Percentiles rank a stretch among this genome's conserved stretches.
These are phyloP conservation scores for Desmophyllum pertusum DNA, from an alignment of 92 coral and sea anemone genomes.

Conservation along the genomic window DNA sequence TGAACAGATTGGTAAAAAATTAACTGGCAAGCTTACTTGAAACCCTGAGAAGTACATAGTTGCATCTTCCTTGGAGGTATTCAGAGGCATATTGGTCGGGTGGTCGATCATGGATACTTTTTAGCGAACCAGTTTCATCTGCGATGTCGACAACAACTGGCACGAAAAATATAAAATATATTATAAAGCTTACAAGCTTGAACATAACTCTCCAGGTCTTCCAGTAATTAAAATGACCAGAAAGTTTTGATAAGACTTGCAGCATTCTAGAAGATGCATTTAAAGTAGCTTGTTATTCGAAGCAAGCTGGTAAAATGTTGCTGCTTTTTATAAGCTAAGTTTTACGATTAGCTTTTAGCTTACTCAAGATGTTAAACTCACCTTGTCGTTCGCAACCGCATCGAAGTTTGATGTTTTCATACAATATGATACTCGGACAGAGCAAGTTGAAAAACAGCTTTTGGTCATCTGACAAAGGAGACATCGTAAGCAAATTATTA, in stretches of 20 bases:
- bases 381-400: constrained; percentile 76
- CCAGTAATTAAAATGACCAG: no score
- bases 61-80: constrained; percentile 63
- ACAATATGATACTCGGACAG: constrained; percentile 71
- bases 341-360: no score
- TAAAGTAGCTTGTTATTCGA: no score
- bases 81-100: constrained; percentile 63
- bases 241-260: no score
- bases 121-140: constrained; percentile 75
- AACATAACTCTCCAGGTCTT: no score
- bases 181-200: no score
- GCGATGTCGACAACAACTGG: constrained; percentile 78
- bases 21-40: constrained; percentile 46
- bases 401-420: constrained; percentile 75
- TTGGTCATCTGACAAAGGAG: constrained; percentile 65
- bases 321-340: no score
- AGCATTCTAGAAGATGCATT: no score
- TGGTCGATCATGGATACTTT: constrained; percentile 70
- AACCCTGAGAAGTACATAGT: constrained; percentile 65
- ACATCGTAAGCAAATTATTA: not conserved
- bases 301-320: no score
- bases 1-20: not conserved
- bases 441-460: constrained; percentile 69
- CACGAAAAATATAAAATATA: not conserved
- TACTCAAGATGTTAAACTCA: no score